Evolutionary conservation across 2,113 vertebrate species (phyloP).

Genomic region (Gallinago paraguaiae): DNA sequence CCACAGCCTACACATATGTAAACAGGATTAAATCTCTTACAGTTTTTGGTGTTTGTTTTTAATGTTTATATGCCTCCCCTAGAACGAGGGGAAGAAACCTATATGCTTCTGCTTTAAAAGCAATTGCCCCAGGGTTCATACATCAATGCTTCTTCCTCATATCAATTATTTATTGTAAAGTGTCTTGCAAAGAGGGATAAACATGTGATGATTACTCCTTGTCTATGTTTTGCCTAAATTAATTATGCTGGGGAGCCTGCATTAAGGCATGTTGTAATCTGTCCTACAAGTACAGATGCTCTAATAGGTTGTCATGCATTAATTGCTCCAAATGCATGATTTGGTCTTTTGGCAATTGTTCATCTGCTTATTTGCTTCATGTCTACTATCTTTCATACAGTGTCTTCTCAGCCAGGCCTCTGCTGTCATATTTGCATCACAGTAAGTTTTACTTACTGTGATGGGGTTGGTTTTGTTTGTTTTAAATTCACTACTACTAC

Average conservation of each 20-base stretch:
- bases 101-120: background rate
- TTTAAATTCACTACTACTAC: background rate
- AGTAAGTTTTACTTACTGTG: background rate
- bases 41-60: background rate
- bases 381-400: background rate
- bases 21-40: background rate
- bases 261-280: background rate
- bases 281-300: background rate
- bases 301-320: background rate
- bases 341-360: background rate
- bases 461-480: too few species aligned
- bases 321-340: background rate
- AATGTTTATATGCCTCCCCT: background rate
- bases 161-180: background rate
- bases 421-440: background rate
- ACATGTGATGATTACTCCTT: background rate
- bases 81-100: background rate
- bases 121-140: background rate
- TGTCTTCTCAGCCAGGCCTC: background rate
- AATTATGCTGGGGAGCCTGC: background rate
- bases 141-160: background rate
- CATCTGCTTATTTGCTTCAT: background rate
- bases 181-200: background rate
- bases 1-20: background rate
- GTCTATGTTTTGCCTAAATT: background rate